phyloP scores from a whole-genome alignment of 2,888 invertebrate species.

The Muscina levida region DNA sequence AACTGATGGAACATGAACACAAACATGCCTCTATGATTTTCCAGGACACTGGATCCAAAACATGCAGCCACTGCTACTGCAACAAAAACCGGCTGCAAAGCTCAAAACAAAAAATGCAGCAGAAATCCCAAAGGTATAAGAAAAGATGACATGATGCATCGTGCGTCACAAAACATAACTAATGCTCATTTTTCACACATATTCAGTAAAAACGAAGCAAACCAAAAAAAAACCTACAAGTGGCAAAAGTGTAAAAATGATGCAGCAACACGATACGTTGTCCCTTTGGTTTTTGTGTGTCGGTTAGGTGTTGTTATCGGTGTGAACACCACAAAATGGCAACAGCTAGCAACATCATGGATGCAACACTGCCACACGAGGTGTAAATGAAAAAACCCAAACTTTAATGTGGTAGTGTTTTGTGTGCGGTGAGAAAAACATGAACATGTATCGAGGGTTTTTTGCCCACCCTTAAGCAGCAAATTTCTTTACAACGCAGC shows the following conservation, averaged over 20 bases:
- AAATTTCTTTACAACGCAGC: slow-evolving; percentile 7
- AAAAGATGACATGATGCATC: slow-evolving; percentile 32
- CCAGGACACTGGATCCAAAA: background rate
- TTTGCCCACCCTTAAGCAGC: background rate
- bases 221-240: too few species aligned
- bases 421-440: background rate
- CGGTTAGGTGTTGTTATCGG: slow-evolving; percentile 29
- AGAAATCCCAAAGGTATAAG: background rate
- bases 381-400: slow-evolving; percentile 24
- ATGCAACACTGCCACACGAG: slow-evolving; percentile 5
- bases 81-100: background rate
- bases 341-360: background rate
- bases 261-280: background rate
- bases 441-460: background rate
- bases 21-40: background rate
- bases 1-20: background rate
- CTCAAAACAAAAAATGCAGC: background rate
- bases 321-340: slow-evolving; percentile 24
- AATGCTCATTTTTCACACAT: slow-evolving; percentile 44
- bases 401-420: background rate
- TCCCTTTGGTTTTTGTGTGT: background rate
- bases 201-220: background rate
- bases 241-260: too few species aligned
- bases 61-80: background rate
- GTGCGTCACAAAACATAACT: slow-evolving; percentile 28